Conservation (phyloP, 2,113 vertebrate species). For the Nannobrachium achirus region DNA sequence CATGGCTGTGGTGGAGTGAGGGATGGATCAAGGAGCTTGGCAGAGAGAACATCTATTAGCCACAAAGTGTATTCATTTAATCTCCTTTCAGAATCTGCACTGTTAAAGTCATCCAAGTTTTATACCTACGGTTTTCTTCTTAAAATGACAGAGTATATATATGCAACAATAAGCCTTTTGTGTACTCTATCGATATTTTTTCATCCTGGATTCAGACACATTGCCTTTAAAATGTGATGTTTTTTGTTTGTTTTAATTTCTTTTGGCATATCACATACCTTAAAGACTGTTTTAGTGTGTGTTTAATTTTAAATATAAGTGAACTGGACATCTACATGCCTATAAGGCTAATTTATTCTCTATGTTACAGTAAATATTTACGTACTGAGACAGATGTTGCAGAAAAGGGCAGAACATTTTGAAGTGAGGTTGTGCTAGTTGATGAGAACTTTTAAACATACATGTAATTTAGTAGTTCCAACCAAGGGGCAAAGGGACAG, state of each 20-base stretch:
- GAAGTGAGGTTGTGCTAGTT: too few relatives aligned
- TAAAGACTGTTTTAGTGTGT: constrained; percentile 44
- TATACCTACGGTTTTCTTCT: constrained; percentile 52
- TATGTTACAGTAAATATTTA: too few relatives aligned
- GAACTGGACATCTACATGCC: constrained; percentile 38
- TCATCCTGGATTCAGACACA: constrained; percentile 51
- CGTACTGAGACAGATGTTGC: too few relatives aligned
- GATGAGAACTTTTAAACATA: too few relatives aligned
- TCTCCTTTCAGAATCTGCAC: constrained; percentile 33
- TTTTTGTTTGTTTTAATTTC: constrained; percentile 26
- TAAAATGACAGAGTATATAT: constrained; percentile 77
- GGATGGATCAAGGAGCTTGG: constrained; percentile 13
- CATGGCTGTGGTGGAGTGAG: constrained; percentile 32
- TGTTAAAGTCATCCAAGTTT: constrained; percentile 46
- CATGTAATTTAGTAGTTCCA: too few relatives aligned
- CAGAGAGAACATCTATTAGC: constrained; percentile 48
- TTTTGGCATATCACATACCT: constrained; percentile 42
- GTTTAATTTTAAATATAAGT: constrained; percentile 41
- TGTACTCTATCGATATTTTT: constrained; percentile 36
- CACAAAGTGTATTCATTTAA: constrained; percentile 55
- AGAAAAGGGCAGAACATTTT: too few relatives aligned
- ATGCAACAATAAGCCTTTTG: constrained; percentile 73
- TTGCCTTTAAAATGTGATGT: constrained; percentile 65
- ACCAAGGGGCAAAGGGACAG: too few relatives aligned
- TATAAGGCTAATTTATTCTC: background rate